Base-by-base conservation (phyloP, 2,888 invertebrate species). In the Drosophila niveifrons region DNA sequence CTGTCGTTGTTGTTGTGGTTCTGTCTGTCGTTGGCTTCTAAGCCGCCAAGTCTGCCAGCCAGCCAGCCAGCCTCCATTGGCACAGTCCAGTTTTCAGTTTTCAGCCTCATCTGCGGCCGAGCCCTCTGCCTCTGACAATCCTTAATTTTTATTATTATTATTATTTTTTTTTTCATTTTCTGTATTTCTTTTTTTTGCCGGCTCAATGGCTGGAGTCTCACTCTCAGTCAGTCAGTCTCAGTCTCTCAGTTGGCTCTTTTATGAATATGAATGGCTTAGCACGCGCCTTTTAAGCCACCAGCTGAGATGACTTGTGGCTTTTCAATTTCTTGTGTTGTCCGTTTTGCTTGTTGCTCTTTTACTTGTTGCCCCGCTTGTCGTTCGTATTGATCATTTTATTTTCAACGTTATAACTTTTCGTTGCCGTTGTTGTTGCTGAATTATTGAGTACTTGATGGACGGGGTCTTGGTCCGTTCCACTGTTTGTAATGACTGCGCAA, bases 251-350 rank as follows among this genome's bases (percentile, higher is more conserved):
- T 69, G 68, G 72, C 66, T 71, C 67, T 88, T 87, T 88, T 83
- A 85, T 86, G 86, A 86, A 86, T 83, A 87, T 88, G 86, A 86
- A 88, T 86, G 87, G 86, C 87, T 86, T 88, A 86, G 86, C 86
- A 86, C 86, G 86, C 86, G 86, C 89, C 86, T 88, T 87, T 85
- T 83, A 89, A 89, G 85, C 87, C 89, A 89, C 86, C 86, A 87
- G 89, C 86, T 89, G 86, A 88, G 89, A 87, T 89, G 89, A 87
- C 89, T 87, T 89, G 88, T 82, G 84, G 80, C 78, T 88, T 85
- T 85, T 88, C 88, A 85, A 81, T 83, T 83, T 88, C 81, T 86
- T 76, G 75, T 66, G 80, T 68, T 84, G 73, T 66, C 66, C 53
- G 58, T 53, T 65, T 62, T 62, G 55, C 43, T 43, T 43, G 56